Conservation (phyloP, 2,113 vertebrate genomes). For the Chloropsis hardwickii region DNA sequence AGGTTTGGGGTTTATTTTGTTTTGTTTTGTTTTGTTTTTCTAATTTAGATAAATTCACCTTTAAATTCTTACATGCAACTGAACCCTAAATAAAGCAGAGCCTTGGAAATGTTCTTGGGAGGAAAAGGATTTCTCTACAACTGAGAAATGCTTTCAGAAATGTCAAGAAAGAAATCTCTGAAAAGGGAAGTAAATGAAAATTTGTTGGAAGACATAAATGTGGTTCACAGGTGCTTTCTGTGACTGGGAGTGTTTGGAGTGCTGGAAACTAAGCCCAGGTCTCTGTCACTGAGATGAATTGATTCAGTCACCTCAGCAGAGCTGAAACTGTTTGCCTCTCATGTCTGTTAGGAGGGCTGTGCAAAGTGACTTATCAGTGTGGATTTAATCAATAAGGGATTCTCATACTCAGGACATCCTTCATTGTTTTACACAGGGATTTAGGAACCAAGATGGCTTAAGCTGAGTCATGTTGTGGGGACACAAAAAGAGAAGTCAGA, state of each 20-base stretch:
- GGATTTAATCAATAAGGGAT: neutral
- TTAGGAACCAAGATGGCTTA: neutral
- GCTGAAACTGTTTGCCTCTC: neutral
- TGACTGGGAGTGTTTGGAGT: neutral
- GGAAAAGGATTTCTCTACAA: neutral
- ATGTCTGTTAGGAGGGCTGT: neutral
- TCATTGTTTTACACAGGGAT: neutral
- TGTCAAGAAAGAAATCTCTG: neutral
- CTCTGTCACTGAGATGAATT: neutral
- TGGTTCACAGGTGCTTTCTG: neutral
- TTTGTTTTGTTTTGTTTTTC: neutral
- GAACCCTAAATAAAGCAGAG: neutral
- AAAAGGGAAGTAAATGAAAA: neutral
- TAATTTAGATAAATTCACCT: neutral
- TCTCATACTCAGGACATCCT: neutral
- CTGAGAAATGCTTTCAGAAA: neutral
- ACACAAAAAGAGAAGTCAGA: neutral
- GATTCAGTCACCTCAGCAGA: neutral
- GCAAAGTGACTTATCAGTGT: neutral
- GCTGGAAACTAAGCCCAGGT: neutral
- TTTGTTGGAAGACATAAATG: neutral
- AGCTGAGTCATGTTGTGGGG: neutral
- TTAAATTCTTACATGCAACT: neutral
- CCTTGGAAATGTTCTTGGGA: neutral
- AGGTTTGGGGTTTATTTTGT: neutral